Evolutionary conservation across 1,140 invertebrate species (phyloP).

Genomic region (Drosophila ficusphila): DNA sequence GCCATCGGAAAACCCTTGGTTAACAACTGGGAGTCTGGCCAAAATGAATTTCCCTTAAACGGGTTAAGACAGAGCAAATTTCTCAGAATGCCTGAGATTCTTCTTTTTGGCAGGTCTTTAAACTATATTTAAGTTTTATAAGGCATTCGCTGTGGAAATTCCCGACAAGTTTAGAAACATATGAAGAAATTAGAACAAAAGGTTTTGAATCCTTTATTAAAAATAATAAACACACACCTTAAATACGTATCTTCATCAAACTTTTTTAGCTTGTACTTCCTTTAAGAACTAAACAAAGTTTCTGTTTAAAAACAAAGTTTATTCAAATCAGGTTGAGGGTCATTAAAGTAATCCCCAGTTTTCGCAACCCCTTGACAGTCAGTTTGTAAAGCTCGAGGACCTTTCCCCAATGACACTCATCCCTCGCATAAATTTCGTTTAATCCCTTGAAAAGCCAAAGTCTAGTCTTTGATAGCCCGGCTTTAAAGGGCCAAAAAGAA

Average conservation of each 20-base stretch:
- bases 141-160: neutral
- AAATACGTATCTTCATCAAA: too few species aligned
- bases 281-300: neutral
- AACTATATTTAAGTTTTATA: slow-evolving; percentile 11
- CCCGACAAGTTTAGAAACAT: neutral
- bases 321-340: neutral
- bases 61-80: slow-evolving; percentile 21
- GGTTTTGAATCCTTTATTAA: neutral
- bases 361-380: neutral
- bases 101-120: slow-evolving; percentile 5
- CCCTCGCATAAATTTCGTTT: slow-evolving; percentile 25
- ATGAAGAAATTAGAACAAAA: neutral
- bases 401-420: slow-evolving; percentile 18
- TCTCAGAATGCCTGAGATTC: slow-evolving; percentile 3
- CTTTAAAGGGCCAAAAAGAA: slow-evolving; percentile 1
- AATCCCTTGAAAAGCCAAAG: neutral
- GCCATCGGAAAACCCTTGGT: neutral
- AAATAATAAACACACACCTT: too few species aligned
- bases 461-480: neutral
- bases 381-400: neutral
- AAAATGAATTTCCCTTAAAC: slow-evolving; percentile 32
- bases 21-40: neutral
- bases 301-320: neutral
- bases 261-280: too few species aligned
- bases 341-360: neutral